phyloP scores from a whole-genome alignment of 2,888 invertebrate species.

The Calliopum simillimum region DNA sequence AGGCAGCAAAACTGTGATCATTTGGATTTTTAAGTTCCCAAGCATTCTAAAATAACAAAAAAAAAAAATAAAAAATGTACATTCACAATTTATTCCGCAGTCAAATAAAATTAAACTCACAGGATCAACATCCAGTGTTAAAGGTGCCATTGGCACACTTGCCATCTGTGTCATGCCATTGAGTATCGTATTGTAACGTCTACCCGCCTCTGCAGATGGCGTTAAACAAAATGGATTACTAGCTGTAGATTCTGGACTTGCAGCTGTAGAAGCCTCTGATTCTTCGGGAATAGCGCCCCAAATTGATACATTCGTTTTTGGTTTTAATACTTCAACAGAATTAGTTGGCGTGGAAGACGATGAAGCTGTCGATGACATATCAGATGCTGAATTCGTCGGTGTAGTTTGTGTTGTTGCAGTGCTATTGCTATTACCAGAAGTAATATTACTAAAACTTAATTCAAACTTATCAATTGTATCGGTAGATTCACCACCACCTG shows the following conservation, averaged over 20 bases:
- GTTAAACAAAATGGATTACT: constrained; percentile 56
- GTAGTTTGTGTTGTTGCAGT: constrained; percentile 56
- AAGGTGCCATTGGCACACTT: constrained; percentile 67
- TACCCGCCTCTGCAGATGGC: constrained; percentile 56
- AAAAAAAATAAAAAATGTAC: constrained; percentile 27
- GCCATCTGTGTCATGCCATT: constrained; percentile 60
- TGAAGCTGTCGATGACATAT: constrained; percentile 53
- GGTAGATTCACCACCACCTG: constrained; percentile 44
- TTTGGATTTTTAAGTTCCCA: constrained; percentile 69
- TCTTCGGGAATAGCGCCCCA: constrained; percentile 63
- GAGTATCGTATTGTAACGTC: constrained; percentile 61
- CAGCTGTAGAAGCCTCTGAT: constrained; percentile 44
- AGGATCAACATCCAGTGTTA: constrained; percentile 77
- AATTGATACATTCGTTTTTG: constrained; percentile 46
- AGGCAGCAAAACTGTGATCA: not conserved
- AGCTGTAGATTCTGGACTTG: constrained; percentile 37
- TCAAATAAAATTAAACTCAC: constrained; percentile 66
- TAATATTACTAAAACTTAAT: constrained; percentile 49
- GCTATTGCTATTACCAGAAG: constrained; percentile 49
- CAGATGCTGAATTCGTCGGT: constrained; percentile 51
- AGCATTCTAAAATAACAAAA: constrained; percentile 68
- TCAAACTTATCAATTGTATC: constrained; percentile 55
- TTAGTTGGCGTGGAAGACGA: constrained; percentile 57
- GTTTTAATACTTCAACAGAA: constrained; percentile 37
- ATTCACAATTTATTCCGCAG: too few relatives aligned